Base-by-base conservation (phyloP, 2,113 vertebrate genomes). In the Amazona guildingii region DNA sequence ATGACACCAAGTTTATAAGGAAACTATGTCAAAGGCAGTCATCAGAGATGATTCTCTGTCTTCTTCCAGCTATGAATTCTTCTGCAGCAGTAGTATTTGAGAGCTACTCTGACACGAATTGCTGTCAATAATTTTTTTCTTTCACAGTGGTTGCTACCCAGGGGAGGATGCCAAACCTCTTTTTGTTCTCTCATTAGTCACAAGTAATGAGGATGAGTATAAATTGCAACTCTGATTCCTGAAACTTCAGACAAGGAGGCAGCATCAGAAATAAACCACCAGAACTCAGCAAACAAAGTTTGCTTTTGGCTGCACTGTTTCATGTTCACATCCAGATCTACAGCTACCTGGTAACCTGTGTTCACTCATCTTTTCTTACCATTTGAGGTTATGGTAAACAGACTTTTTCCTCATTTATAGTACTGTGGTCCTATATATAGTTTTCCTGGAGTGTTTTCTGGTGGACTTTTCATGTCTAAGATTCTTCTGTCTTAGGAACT, bases 171-270 rank as follows among this genome's bases (percentile, higher is more conserved):
- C 17, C 54, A 93, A 90, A 59, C 31, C 15, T 57, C 49, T 69
- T 86, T 86, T 67, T 86, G 59, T 61, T 41, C 88, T 64, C 39
- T 94, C 49, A 84, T 90, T 94, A 94, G 31, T 72, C 66, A 75
- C 46, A 86, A 61, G 37, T 28, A 95, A 55, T 35, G 63, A 89
- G 18, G n/a, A 66, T 17, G 4, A 35, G 43, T 74, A 51, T 11
- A 61, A 79, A 72, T 48, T 57, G 8, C 28, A 66, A 28, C 18
- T 51, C n/a, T 35, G 19, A 64, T 63, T 51, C 35, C 43, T 78
- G 72, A 66, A 89, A 90, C 27, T 92, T 95, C 52, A 69, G 77
- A 49, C 46, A 54, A 11, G 9, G 35, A 86, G 35, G 27, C 46
- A 64, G 41, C 2, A 2, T 33, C 49, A 86, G 83, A 78, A 78